Evolutionary conservation across 37 sponge, comb jelly and placozoan genomes (phyloP).

Genomic region (Bolinopsis microptera): DNA sequence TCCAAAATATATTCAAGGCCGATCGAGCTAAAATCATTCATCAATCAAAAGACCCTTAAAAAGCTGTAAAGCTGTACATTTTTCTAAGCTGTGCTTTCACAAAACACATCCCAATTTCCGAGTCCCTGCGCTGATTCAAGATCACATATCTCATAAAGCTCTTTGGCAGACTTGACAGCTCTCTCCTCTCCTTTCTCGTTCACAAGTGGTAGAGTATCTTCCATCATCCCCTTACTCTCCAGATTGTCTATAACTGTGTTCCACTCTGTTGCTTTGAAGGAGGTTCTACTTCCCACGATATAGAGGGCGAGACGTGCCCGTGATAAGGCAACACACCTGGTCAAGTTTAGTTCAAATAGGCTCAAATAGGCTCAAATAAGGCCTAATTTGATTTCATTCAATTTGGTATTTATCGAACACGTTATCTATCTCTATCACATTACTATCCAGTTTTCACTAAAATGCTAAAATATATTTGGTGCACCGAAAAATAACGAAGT

Average conservation of each 20-base stretch:
- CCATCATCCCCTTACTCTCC: slow-evolving; percentile 11
- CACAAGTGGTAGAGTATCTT: not conserved
- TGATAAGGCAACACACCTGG: slow-evolving; percentile 41
- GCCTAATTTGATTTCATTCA: no score
- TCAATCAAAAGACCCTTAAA: no score
- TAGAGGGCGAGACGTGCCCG: slow-evolving; percentile 31
- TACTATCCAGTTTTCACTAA: no score
- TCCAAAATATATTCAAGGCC: no score
- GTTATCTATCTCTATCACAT: no score
- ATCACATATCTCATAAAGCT: not conserved
- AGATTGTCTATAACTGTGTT: slow-evolving; percentile 4
- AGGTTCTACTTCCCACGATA: slow-evolving; percentile 41
- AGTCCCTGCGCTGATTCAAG: not conserved
- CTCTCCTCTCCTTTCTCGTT: not conserved
- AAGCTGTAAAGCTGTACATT: no score
- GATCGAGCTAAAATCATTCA: no score
- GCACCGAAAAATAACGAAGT: not conserved
- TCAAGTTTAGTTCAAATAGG: no score
- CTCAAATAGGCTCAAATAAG: no score
- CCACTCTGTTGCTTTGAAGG: slow-evolving; percentile 30
- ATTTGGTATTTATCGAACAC: no score
- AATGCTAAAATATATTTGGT: no score
- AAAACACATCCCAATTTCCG: not conserved
- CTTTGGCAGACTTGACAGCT: not conserved
- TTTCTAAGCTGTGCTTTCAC: no score